Evolutionary conservation across 37 sponge, comb jelly and placozoan genomes (phyloP), one percentile per base, ranked within the genome.

Genomic region (Beroe forskalii): DNA sequence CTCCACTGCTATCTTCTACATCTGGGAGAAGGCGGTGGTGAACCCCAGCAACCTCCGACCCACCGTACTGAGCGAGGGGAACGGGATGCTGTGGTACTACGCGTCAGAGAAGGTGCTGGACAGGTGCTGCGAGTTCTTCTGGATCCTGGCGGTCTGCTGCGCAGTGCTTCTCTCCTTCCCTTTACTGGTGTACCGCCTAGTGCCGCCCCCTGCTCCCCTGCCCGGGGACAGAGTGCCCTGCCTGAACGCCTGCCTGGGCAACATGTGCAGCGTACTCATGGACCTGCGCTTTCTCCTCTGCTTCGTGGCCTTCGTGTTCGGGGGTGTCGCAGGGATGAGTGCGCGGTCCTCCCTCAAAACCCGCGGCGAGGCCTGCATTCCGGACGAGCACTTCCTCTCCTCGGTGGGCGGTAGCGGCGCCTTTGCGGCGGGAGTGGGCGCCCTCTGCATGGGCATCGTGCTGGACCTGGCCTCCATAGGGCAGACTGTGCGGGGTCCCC

Each of bases 41-140:
- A 72, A 72, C 75, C 75, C 75, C 37, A 35, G 31, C 9, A 72
- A 72, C 75, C 3, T 72, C 75, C 28, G 35, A 3, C 75, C 75
- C 3, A 39, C 6, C 1, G 35, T 12, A 32, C 75, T 72, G 39
- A 72, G 30, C 75, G n/a, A n/a, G n/a, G 23, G 32, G 22, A 37
- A 23, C 14, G 40, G 1, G 12, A 17, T 37, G 8, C 2, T 8
- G 20, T 72, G 75, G 75, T 72, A 72, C 75, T 72, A 35, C 38
- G 39, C 2, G 35, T 36, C 6, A 20, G 32, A 72, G 39, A 30
- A 33, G 2, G 75, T 72, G 9, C 75, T 72, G 38, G 75, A 72
- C 75, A 72, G 75, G 39, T 72, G 75, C 35, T 4, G 39, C 8
- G 75, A 72, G 32, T 35, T 33, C 30, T 72, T 36, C 30, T 38